Evolutionary conservation across 2,888 invertebrate genomes (phyloP).

Genomic region (Cosmopolites sordidus): DNA sequence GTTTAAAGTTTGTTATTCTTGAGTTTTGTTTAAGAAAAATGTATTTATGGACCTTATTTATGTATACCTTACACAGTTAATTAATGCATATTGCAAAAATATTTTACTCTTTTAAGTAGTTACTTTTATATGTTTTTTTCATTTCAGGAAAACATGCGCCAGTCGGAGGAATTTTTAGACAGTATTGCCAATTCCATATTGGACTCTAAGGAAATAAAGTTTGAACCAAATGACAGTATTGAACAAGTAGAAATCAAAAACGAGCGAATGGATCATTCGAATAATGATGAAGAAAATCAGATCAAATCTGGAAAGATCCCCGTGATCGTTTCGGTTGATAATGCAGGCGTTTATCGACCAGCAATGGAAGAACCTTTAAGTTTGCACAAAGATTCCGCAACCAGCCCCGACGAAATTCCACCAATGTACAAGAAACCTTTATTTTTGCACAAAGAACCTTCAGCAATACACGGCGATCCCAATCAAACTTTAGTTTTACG

Average conservation of each 20-base stretch:
- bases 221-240: conserved; percentile 34
- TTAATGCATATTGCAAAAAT: no score
- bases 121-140: conserved; percentile 27
- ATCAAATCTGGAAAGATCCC: neutral
- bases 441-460: conserved; percentile 15
- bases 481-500: neutral
- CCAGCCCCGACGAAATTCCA: neutral
- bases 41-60: no score
- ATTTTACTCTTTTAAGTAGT: no score
- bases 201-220: conserved; percentile 50
- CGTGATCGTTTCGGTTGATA: neutral
- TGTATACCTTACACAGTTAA: no score
- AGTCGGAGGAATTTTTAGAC: conserved; percentile 57
- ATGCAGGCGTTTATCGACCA: neutral
- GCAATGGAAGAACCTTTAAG: neutral
- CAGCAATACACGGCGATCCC: neutral
- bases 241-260: conserved; percentile 10
- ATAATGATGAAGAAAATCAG: neutral
- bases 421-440: conserved; percentile 15
- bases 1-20: no score
- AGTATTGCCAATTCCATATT: conserved; percentile 35
- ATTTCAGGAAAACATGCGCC: conserved; percentile 57
- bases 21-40: no score
- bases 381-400: neutral
- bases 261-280: neutral